Conservation (phyloP, 2,113 vertebrate species). For the Gobio gobio region DNA sequence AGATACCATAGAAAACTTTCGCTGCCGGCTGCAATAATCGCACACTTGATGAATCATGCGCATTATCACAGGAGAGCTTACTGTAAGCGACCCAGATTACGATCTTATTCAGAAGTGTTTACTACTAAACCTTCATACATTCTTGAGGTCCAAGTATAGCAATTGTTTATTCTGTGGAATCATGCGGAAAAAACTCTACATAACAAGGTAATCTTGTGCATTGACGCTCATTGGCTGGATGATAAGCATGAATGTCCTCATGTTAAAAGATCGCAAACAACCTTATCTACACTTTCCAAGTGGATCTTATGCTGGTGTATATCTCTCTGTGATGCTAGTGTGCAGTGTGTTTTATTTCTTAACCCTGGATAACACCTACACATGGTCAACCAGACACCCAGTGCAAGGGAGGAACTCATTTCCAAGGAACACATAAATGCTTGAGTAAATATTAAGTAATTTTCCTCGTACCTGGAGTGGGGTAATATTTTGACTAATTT, state of each 20-base stretch:
- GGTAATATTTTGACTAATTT: not conserved
- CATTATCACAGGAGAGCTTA: slow-evolving; percentile 29
- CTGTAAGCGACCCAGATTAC: slow-evolving; percentile 25
- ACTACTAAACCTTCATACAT: slow-evolving; percentile 12
- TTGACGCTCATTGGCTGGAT: slow-evolving; percentile 48
- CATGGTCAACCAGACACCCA: no score
- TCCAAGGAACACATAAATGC: not conserved
- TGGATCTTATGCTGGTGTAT: slow-evolving; percentile 57
- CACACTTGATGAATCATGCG: not conserved
- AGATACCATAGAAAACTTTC: slow-evolving; percentile 48
- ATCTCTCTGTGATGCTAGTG: not conserved
- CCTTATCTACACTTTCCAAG: slow-evolving; percentile 69
- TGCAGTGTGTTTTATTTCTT: not conserved
- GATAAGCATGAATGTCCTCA: slow-evolving; percentile 43
- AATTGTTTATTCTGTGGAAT: slow-evolving; percentile 43
- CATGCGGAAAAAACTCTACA: not conserved
- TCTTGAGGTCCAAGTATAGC: not conserved
- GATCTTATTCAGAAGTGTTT: slow-evolving; percentile 41
- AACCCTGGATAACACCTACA: not conserved
- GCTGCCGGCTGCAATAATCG: slow-evolving; percentile 14
- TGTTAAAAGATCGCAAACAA: slow-evolving; percentile 59
- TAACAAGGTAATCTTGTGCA: slow-evolving; percentile 34
- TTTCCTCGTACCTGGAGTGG: not conserved
- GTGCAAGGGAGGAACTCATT: not conserved
- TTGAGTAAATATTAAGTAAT: not conserved